These are phyloP conservation scores for Platorchestia sp. DNA, from an alignment of 1,140 invertebrate species.

Conservation along the genomic window DNA sequence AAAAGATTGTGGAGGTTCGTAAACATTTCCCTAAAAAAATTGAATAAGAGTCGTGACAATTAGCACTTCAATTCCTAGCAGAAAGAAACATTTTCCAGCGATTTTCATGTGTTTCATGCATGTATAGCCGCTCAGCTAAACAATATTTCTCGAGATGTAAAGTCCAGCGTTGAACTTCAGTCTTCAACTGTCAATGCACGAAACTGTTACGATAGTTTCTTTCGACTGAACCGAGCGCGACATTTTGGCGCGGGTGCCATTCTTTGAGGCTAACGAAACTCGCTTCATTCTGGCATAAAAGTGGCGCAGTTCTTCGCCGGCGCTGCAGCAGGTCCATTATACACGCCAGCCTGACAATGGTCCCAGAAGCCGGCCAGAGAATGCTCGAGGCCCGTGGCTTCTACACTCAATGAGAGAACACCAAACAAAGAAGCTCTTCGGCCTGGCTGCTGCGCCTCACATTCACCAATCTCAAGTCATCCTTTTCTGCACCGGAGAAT, in stretches of 20 bases:
- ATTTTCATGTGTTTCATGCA: background rate
- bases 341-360: background rate
- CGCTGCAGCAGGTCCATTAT: background rate
- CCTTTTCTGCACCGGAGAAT: slow-evolving; percentile 9
- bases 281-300: background rate
- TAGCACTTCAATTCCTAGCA: too few species aligned
- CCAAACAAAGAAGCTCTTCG: slow-evolving; percentile 11
- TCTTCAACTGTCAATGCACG: background rate
- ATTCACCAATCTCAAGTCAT: background rate
- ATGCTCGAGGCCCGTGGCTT: background rate
- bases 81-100: too few species aligned
- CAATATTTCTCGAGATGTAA: background rate
- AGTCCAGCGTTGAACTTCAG: background rate
- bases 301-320: background rate
- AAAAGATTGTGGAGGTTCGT: background rate
- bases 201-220: background rate
- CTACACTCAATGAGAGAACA: background rate
- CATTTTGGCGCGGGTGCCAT: background rate
- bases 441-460: background rate
- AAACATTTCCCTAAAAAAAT: background rate
- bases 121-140: background rate
- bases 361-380: background rate
- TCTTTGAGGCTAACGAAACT: slow-evolving; percentile 7
- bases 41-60: background rate
- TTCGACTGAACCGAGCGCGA: background rate